Conservation (phyloP, 2,888 invertebrate genomes). For the Sycophila texana region DNA sequence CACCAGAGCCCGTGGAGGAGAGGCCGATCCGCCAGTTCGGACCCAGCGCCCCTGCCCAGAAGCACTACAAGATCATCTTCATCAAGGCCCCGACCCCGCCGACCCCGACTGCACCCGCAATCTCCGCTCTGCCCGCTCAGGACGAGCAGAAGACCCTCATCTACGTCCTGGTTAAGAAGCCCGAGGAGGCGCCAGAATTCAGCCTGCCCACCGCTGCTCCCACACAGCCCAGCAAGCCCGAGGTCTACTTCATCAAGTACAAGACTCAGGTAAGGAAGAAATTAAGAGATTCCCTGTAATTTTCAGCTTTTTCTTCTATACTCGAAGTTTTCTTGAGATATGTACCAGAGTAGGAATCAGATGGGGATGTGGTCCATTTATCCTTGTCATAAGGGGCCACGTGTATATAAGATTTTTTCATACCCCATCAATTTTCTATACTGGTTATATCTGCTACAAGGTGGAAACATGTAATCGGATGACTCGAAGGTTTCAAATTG, state of each 20-base stretch:
- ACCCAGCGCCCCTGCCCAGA: slow-evolving; percentile 85
- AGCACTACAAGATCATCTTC: slow-evolving; percentile 95
- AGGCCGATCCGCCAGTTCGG: slow-evolving; percentile 72
- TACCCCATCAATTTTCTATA: too few species aligned
- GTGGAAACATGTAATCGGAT: too few species aligned
- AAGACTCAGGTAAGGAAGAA: slow-evolving; percentile 79
- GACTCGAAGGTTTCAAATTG: too few species aligned
- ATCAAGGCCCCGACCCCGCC: slow-evolving; percentile 93
- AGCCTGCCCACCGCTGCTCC: slow-evolving; percentile 86
- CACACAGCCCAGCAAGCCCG: slow-evolving; percentile 91
- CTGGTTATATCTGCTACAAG: too few species aligned
- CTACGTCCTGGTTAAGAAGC: slow-evolving; percentile 92
- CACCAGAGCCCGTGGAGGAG: slow-evolving; percentile 86
- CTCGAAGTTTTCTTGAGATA: too few species aligned
- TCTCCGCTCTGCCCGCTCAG: slow-evolving; percentile 85
- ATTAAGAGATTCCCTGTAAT: background rate
- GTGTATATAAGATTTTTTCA: too few species aligned
- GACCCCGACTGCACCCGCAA: slow-evolving; percentile 87
- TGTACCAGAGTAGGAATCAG: too few species aligned
- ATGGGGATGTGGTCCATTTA: too few species aligned
- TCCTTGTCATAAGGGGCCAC: too few species aligned
- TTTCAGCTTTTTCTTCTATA: too few species aligned
- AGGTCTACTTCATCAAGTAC: slow-evolving; percentile 93
- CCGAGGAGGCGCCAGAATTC: slow-evolving; percentile 89
- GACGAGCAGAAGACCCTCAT: slow-evolving; percentile 93